These are phyloP conservation scores for Chaitophorus viminalis DNA, from an alignment of 2,888 invertebrate species.

Conservation along the genomic window DNA sequence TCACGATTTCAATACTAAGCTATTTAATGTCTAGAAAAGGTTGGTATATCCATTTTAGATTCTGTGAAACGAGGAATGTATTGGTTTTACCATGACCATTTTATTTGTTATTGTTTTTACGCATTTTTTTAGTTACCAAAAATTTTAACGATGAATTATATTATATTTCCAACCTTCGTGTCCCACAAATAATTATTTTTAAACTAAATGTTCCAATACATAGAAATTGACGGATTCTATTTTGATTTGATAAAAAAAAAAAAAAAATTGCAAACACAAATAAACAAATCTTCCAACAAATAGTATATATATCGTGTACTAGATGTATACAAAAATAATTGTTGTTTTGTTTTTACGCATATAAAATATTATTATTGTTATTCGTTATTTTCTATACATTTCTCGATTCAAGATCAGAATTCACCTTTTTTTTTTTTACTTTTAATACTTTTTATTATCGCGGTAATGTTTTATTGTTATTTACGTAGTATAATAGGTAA, in stretches of 20 bases:
- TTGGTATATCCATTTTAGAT: too few relatives aligned
- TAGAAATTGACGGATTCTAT: neutral
- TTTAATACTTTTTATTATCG: conserved; percentile 48
- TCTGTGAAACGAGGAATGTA: too few relatives aligned
- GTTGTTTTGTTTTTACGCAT: conserved; percentile 41
- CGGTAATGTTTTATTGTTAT: conserved; percentile 55
- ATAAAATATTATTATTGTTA: conserved; percentile 44
- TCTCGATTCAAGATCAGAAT: conserved; percentile 19
- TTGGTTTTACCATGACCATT: too few relatives aligned
- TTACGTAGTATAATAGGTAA: conserved; percentile 56
- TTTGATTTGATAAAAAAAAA: neutral
- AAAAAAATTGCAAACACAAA: neutral
- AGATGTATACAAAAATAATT: conserved; percentile 34
- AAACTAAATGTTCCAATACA: neutral
- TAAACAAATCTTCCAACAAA: neutral
- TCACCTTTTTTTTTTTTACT: conserved; percentile 30
- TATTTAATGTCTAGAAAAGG: neutral
- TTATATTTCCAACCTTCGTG: conserved; percentile 1
- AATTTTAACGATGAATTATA: conserved; percentile 14
- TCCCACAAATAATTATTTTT: neutral
- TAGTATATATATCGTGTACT: neutral
- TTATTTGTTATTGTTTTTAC: conserved; percentile 48
- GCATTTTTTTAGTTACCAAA: conserved; percentile 47
- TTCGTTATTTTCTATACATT: conserved; percentile 30
- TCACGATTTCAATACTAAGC: neutral